phyloP scores from a whole-genome alignment of 2,797 vertebrate genomes.

The Esox masquinongy region DNA sequence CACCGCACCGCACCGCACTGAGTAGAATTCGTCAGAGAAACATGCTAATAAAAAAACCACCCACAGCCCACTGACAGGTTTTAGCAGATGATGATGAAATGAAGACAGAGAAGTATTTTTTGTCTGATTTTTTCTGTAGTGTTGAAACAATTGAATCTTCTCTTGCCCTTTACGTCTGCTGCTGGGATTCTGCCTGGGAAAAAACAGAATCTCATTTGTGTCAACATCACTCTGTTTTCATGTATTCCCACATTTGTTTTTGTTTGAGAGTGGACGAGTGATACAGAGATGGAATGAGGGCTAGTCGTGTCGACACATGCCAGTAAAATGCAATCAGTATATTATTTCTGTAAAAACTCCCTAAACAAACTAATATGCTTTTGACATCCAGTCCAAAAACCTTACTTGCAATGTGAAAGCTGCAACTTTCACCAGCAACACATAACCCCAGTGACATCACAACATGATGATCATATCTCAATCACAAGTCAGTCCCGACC shows the following conservation, averaged over 20 bases:
- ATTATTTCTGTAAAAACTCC: background rate
- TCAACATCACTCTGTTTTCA: conserved; percentile 58
- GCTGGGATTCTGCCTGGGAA: conserved; percentile 27
- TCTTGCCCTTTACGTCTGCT: conserved; percentile 17
- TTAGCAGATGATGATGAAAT: conserved; percentile 22
- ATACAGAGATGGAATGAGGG: background rate
- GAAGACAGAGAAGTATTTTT: conserved; percentile 3
- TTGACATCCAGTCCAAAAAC: background rate
- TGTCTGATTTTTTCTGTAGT: conserved; percentile 31
- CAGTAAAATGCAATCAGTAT: conserved; percentile 12
- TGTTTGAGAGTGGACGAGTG: conserved; percentile 48
- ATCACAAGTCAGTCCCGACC: conserved; percentile 14
- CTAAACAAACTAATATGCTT: background rate
- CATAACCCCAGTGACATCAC: background rate
- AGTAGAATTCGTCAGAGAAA: background rate
- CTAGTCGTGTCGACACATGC: conserved; percentile 13
- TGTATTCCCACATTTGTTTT: conserved; percentile 54
- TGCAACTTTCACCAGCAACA: background rate
- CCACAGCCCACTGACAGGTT: conserved; percentile 19
- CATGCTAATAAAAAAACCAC: background rate
- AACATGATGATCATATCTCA: conserved; percentile 5
- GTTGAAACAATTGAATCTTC: conserved; percentile 54
- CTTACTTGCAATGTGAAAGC: background rate
- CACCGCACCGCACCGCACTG: background rate
- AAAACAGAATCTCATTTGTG: conserved; percentile 55